Base-by-base conservation (phyloP, 2,797 vertebrate genomes). In the Eidolon dupreanum region DNA sequence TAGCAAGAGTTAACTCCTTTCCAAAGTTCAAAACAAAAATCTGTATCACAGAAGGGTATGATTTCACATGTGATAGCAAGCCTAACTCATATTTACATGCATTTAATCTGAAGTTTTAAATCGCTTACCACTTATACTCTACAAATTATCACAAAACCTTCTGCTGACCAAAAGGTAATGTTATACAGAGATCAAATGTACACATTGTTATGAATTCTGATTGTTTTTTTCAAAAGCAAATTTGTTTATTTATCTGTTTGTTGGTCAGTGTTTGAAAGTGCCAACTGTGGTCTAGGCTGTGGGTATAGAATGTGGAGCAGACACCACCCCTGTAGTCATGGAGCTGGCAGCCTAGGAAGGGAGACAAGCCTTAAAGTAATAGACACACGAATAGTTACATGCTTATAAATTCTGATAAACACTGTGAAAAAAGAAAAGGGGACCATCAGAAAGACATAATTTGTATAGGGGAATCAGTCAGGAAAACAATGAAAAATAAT, bases 1-100 rank as follows among this genome's bases (percentile, higher is more conserved):
- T 92, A 93, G 79, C 84, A 93, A 92, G 61, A 79, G 75, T 77
- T 87, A 55, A 85, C 28, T 5, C 15, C 36, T 86, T 96, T 90
- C 49, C 61, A 74, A 71, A 75, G n/a, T 73, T 90, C 68, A 77
- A 66, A 91, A 70, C 41, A 74, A 85, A 78, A 94, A 13, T 94
- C 57, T 92, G 4, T 92, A 33, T 81, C 74, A 85, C 51, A 83
- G 55, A 94, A 74, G 26, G 38, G 43, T 81, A 33, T 3, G 22
- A 46, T 88, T 84, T 57, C 46, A 3, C 66, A 59, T 75, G 31
- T 83, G 46, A 63, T 66, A 84, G 68, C 57, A 82, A 92, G 55
- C 81, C 33, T 84, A 6, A 78, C 53, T 92, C 85, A 78, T 59
- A 38, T 59, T 89, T 73, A 55, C 20, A 36, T 66, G 57, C 41